These are phyloP conservation scores for Drosophila rellima DNA, from an alignment of 2,888 invertebrate genomes.

Conservation along the genomic window DNA sequence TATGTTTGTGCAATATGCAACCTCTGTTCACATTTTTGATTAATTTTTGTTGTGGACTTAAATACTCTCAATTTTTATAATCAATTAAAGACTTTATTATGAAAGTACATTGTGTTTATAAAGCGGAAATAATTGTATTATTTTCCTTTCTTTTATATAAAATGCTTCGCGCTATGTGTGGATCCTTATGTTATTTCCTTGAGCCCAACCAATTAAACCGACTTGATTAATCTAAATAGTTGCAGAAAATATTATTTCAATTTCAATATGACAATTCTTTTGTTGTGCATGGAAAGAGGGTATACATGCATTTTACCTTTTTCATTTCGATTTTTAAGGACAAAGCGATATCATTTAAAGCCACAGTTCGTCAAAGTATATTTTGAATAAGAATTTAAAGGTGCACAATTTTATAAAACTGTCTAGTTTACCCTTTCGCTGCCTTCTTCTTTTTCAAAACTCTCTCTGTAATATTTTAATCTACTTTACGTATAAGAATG, in stretches of 20 bases:
- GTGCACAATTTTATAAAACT: constrained; percentile 62
- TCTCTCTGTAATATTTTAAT: constrained; percentile 45
- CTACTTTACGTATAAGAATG: constrained; percentile 53
- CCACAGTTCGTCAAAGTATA: constrained; percentile 29
- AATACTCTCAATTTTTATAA: constrained; percentile 24
- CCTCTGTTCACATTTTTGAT: constrained; percentile 57
- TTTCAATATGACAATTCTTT: not conserved
- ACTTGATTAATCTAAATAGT: constrained; percentile 3
- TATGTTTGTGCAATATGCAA: constrained; percentile 85
- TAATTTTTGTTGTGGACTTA: constrained; percentile 23
- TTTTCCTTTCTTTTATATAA: not conserved
- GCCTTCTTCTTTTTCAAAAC: constrained; percentile 45
- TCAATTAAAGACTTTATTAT: not conserved
- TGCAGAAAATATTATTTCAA: constrained; percentile 13
- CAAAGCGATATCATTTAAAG: constrained; percentile 9
- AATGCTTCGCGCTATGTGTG: constrained; percentile 25
- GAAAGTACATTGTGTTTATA: constrained; percentile 10
- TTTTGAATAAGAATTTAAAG: constrained; percentile 41
- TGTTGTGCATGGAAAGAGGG: constrained; percentile 38
- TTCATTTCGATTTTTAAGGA: constrained; percentile 15
- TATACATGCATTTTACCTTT: constrained; percentile 22
- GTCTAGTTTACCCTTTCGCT: constrained; percentile 57
- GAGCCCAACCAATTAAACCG: constrained; percentile 2
- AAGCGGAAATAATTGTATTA: constrained; percentile 22
- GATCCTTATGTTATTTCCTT: constrained; percentile 18